These are phyloP conservation scores for Dicycla oo DNA, from an alignment of 2,888 invertebrate species.

Conservation along the genomic window DNA sequence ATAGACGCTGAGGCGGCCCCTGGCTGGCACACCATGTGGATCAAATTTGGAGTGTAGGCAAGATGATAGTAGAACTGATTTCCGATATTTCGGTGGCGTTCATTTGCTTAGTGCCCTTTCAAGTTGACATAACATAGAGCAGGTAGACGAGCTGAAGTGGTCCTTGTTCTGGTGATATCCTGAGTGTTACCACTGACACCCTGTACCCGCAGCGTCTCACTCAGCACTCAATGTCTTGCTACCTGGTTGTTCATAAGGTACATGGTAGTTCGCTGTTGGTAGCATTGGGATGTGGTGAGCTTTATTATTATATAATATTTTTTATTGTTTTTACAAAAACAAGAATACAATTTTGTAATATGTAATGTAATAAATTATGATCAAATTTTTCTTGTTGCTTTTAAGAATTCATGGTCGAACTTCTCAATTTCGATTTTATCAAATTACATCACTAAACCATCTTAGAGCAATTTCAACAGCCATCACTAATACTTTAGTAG, in stretches of 20 bases:
- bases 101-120: slow-evolving; percentile 89
- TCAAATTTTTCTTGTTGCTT: slow-evolving; percentile 75
- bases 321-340: slow-evolving; percentile 79
- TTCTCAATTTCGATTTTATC: slow-evolving; percentile 76
- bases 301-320: slow-evolving; percentile 75
- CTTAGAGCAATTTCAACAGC: slow-evolving; percentile 68
- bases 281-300: slow-evolving; percentile 80
- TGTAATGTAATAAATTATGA: slow-evolving; percentile 63
- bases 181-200: slow-evolving; percentile 65
- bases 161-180: slow-evolving; percentile 83
- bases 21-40: slow-evolving; percentile 76
- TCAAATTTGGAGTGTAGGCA: slow-evolving; percentile 80
- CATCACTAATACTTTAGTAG: slow-evolving; percentile 73
- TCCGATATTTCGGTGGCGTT: slow-evolving; percentile 88
- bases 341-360: slow-evolving; percentile 73
- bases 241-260: slow-evolving; percentile 72
- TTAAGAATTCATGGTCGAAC: slow-evolving; percentile 75
- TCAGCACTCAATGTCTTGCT: slow-evolving; percentile 72
- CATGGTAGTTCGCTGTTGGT: slow-evolving; percentile 76
- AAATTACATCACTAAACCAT: slow-evolving; percentile 77
- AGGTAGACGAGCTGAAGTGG: slow-evolving; percentile 71
- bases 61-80: slow-evolving; percentile 85
- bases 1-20: slow-evolving; percentile 84
- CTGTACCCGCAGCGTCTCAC: slow-evolving; percentile 61
- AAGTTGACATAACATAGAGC: slow-evolving; percentile 77